Conservation (phyloP, 2,888 invertebrate genomes). For the Apantesis nais region DNA sequence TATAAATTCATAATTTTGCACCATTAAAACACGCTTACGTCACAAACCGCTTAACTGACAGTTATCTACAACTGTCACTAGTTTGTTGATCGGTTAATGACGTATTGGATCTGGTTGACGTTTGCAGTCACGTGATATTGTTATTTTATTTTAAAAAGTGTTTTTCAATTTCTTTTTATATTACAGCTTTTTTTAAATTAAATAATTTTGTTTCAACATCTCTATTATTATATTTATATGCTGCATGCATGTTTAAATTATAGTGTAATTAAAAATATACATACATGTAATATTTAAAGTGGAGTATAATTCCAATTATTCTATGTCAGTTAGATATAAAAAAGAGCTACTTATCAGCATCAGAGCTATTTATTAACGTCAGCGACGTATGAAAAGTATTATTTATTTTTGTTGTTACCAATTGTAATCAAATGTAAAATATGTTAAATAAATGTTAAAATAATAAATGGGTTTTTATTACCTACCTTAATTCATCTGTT, state of each 20-base stretch:
- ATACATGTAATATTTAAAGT: neutral
- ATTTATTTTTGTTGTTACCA: slow-evolving; percentile 33
- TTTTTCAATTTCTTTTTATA: neutral
- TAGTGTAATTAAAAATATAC: neutral
- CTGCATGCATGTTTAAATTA: neutral
- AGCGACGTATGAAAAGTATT: slow-evolving; percentile 28
- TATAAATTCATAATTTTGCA: neutral
- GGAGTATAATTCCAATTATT: neutral
- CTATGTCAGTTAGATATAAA: neutral
- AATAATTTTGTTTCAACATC: neutral
- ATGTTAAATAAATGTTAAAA: slow-evolving; percentile 46
- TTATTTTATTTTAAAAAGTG: neutral
- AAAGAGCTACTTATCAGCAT: neutral
- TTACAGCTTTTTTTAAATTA: neutral
- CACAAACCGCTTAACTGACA: neutral
- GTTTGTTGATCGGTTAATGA: neutral
- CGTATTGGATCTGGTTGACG: neutral
- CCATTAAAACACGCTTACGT: neutral
- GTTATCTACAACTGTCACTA: neutral
- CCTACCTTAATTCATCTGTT: neutral
- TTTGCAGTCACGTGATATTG: neutral
- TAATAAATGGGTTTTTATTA: neutral
- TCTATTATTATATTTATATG: neutral
- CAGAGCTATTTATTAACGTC: too few relatives aligned
- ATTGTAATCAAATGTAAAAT: slow-evolving; percentile 40